Evolutionary conservation across 2,113 vertebrate species (phyloP).

Genomic region (Sylvia atricapilla): DNA sequence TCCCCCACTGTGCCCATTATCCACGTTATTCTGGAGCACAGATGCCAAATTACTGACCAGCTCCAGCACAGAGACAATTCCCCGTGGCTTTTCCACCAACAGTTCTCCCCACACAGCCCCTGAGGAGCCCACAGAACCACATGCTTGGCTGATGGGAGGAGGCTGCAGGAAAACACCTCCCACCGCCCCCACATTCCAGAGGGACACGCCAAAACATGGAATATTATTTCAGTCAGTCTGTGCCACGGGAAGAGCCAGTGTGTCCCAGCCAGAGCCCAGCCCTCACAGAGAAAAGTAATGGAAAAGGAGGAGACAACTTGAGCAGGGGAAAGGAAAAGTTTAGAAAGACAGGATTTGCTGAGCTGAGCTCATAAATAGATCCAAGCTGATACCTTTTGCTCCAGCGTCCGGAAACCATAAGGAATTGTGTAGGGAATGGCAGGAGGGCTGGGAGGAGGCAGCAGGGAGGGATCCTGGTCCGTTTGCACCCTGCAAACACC

Average conservation of each 20-base stretch:
- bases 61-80: background rate
- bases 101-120: background rate
- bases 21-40: background rate
- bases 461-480: background rate
- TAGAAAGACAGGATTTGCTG: background rate
- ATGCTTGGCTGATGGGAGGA: fast-evolving
- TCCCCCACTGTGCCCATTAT: fast-evolving
- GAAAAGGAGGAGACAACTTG: background rate
- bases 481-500: background rate
- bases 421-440: background rate
- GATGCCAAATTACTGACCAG: background rate
- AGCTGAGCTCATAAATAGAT: fast-evolving
- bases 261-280: background rate
- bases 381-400: background rate
- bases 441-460: fast-evolving
- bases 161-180: background rate
- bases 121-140: fast-evolving
- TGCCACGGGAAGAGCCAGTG: fast-evolving
- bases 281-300: background rate
- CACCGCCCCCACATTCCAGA: background rate
- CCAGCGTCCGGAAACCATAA: fast-evolving
- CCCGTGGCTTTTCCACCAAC: background rate
- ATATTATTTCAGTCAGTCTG: background rate
- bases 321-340: background rate
- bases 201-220: background rate